Percentiles rank a stretch among this genome's conserved stretches.
phyloP scores from a whole-genome alignment of 35 echinoderm and acorn worm species.

The Eucidaris tribuloides region DNA sequence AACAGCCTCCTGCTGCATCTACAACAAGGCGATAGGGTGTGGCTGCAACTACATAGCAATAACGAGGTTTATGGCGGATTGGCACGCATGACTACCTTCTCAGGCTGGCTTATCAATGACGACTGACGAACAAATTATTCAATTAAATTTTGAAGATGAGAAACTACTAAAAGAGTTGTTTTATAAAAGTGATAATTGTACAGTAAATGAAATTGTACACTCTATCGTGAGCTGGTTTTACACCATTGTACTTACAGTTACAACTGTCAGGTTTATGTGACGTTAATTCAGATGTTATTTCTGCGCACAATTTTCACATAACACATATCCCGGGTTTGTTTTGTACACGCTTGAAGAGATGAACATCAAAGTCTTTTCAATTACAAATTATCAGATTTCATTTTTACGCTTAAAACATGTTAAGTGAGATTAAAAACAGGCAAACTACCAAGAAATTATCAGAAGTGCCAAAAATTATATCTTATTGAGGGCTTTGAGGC shows the following conservation, averaged over 20 bases:
- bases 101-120: constrained; percentile 79
- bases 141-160: background rate
- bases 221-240: background rate
- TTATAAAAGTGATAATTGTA: background rate
- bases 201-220: background rate
- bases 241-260: background rate
- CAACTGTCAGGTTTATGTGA: background rate
- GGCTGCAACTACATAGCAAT: constrained; percentile 78
- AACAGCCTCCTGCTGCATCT: constrained; percentile 83
- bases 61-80: constrained; percentile 79
- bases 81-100: constrained; percentile 86
- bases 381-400: no score
- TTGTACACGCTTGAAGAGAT: no score
- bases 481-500: no score
- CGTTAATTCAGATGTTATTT: background rate
- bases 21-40: constrained; percentile 64
- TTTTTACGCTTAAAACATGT: no score
- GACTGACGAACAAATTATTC: constrained; percentile 8
- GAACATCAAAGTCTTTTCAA: no score
- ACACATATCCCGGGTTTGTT: no score
- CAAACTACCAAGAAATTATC: no score
- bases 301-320: background rate
- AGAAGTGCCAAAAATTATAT: no score
- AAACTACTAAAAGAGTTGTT: background rate
- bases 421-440: no score